These are phyloP conservation scores for Zoanthus solanderi DNA, from an alignment of 92 coral and sea anemone genomes.

Conservation along the genomic window DNA sequence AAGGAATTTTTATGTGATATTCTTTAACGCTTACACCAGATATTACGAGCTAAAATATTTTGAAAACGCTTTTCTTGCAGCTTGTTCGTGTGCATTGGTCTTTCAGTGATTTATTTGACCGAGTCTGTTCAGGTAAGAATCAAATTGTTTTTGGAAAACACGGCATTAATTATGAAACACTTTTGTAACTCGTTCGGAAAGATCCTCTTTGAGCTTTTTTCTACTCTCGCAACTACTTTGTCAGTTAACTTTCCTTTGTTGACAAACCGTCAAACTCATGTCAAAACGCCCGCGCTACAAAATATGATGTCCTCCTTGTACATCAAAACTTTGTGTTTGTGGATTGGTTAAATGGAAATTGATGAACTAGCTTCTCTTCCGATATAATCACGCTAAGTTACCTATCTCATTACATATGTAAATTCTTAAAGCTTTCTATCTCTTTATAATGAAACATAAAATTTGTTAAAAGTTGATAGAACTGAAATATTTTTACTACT, in stretches of 20 bases:
- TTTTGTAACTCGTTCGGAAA: not conserved
- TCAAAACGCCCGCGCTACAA: conserved; percentile 20
- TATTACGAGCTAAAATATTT: not conserved
- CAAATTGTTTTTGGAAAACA: not conserved
- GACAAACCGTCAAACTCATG: not conserved
- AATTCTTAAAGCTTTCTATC: not conserved
- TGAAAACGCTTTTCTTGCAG: not conserved
- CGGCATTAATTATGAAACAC: not conserved
- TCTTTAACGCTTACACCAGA: not conserved
- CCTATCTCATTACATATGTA: not conserved
- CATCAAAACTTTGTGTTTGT: not conserved
- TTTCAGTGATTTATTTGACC: conserved; percentile 25
- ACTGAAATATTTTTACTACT: not conserved
- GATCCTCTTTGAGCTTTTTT: not conserved
- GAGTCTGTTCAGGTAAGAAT: conserved; percentile 21
- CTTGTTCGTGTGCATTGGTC: conserved; percentile 12
- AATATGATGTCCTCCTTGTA: not conserved
- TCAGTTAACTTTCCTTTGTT: not conserved
- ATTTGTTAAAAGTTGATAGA: not conserved
- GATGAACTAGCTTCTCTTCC: not conserved
- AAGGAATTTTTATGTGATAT: not conserved
- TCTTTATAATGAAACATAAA: not conserved
- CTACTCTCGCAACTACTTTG: not conserved
- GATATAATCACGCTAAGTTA: not conserved
- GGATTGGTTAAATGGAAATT: not conserved